phyloP scores from a whole-genome alignment of 1,140 invertebrate genomes.

The Plectrocnemia conspersa region DNA sequence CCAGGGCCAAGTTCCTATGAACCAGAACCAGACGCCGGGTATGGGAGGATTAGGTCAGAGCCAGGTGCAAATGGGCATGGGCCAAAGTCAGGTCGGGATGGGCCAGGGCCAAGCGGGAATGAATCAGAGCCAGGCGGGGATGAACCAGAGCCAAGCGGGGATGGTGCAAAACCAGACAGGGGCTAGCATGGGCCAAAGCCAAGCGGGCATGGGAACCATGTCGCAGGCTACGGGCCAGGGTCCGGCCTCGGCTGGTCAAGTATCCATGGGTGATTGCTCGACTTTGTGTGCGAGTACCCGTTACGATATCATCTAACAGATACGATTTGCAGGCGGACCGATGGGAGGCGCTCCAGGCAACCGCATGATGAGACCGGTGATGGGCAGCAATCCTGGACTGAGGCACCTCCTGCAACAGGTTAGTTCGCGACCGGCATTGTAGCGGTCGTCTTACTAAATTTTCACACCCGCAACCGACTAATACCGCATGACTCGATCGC shows the following conservation, averaged over 20 bases:
- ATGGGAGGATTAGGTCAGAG: slow-evolving; percentile 14
- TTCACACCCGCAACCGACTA: neutral
- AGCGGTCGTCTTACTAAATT: neutral
- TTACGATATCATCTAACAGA: too few relatives aligned
- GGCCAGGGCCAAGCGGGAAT: slow-evolving; percentile 14
- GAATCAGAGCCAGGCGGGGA: slow-evolving; percentile 11
- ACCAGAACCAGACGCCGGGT: slow-evolving; percentile 10
- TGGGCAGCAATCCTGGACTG: slow-evolving; percentile 53
- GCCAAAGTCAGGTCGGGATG: slow-evolving; percentile 13
- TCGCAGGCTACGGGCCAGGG: slow-evolving; percentile 21
- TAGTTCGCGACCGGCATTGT: neutral
- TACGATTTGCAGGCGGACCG: slow-evolving; percentile 22
- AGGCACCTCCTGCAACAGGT: slow-evolving; percentile 55
- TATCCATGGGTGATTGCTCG: slow-evolving; percentile 20
- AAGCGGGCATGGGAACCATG: slow-evolving; percentile 12
- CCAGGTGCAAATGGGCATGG: slow-evolving; percentile 4
- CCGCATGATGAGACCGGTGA: slow-evolving; percentile 50
- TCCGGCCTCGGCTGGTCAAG: slow-evolving; percentile 20
- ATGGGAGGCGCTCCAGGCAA: slow-evolving; percentile 31
- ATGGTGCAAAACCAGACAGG: slow-evolving; percentile 17
- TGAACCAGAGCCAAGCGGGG: slow-evolving; percentile 14
- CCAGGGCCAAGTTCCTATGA: slow-evolving; percentile 22
- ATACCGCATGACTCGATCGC: neutral
- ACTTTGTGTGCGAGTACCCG: neutral
- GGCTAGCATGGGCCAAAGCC: slow-evolving; percentile 12